These are phyloP conservation scores for Mantis religiosa DNA, from an alignment of 2,888 invertebrate species.

Conservation along the genomic window DNA sequence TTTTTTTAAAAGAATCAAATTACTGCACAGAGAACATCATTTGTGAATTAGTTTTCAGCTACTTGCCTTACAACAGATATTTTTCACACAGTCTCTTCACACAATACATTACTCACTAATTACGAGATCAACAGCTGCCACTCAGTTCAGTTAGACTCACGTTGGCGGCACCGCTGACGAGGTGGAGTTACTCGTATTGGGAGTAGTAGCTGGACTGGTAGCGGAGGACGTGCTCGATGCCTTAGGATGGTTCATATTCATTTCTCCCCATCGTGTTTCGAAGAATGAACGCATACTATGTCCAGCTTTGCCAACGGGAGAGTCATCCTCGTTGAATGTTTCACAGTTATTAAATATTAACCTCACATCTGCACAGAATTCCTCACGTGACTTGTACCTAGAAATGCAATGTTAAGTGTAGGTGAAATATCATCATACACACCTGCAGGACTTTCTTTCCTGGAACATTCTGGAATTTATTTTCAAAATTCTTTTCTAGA, in stretches of 20 bases:
- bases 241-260: slow-evolving; percentile 44
- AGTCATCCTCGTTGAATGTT: slow-evolving; percentile 97
- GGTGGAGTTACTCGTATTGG: too few species aligned
- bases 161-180: neutral
- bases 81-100: neutral
- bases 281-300: slow-evolving; percentile 91
- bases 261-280: slow-evolving; percentile 81
- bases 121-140: slow-evolving; percentile 5
- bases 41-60: neutral
- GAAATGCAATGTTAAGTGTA: too few species aligned
- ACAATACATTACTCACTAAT: neutral
- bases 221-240: neutral
- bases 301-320: slow-evolving; percentile 94
- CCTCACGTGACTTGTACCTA: slow-evolving; percentile 90
- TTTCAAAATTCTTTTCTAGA: too few species aligned
- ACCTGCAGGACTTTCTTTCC: too few species aligned
- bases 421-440: too few species aligned
- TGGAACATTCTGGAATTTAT: too few species aligned
- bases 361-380: slow-evolving; percentile 87
- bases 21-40: neutral
- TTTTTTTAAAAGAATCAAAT: neutral
- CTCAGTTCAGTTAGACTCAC: neutral
- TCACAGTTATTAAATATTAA: slow-evolving; percentile 97
- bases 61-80: neutral
- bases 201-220: neutral